These are phyloP conservation scores for Steinernema hermaphroditum DNA, from an alignment of 2,888 invertebrate species.

Conservation along the genomic window DNA sequence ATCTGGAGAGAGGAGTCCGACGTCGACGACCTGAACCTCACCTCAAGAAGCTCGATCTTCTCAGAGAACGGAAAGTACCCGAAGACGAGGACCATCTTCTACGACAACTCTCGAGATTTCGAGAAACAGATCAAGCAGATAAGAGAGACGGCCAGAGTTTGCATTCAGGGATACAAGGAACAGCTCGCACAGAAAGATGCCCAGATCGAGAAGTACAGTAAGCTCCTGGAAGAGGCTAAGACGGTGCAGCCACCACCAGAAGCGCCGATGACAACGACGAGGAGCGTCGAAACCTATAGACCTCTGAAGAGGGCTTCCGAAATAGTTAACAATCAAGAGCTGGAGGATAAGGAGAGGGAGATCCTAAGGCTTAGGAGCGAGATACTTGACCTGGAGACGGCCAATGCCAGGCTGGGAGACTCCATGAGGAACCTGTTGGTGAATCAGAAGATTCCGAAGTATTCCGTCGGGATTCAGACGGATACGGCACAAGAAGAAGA, in stretches of 20 bases:
- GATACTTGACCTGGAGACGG: conserved; percentile 24
- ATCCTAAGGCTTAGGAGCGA: conserved; percentile 26
- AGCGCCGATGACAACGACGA: conserved; percentile 3
- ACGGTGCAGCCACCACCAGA: background rate
- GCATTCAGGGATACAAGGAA: conserved; percentile 57
- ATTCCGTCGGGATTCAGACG: background rate
- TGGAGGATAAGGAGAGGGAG: conserved; percentile 35
- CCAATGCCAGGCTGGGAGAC: conserved; percentile 31
- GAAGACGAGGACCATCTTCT: conserved; percentile 45
- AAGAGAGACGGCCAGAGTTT: conserved; percentile 50
- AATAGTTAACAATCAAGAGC: conserved; percentile 30
- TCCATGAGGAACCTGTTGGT: background rate
- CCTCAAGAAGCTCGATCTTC: background rate
- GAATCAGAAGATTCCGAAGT: conserved; percentile 24
- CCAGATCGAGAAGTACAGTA: conserved; percentile 52
- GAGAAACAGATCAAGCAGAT: conserved; percentile 50
- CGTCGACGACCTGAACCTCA: conserved; percentile 8
- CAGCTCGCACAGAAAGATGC: conserved; percentile 56
- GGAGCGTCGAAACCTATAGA: conserved; percentile 4
- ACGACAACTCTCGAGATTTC: conserved; percentile 55
- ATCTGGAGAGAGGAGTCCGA: conserved; percentile 6
- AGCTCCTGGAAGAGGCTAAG: conserved; percentile 41
- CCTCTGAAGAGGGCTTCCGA: conserved; percentile 28
- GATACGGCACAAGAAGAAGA: conserved; percentile 34
- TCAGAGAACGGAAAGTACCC: background rate